Base-by-base conservation (phyloP, 2,888 invertebrate species). In the Amblyjoppa proteus region DNA sequence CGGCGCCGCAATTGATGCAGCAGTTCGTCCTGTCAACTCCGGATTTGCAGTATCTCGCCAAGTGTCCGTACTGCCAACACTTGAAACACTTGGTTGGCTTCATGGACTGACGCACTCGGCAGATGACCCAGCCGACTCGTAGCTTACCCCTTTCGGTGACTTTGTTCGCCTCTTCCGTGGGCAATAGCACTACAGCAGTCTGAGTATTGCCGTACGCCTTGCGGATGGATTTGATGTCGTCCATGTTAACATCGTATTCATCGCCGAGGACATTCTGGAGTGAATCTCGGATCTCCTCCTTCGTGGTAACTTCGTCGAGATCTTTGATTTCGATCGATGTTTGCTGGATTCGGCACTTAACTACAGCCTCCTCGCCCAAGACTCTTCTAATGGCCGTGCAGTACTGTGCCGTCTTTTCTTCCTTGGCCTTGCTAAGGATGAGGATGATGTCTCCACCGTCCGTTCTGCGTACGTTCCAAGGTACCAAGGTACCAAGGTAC, bases 311-410 rank as follows among this genome's bases (percentile, higher is more conserved):
- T 3, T 81, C 86, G 51, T 87, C 86, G 0, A 84, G 41, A 51
- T 88, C 87, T n/a, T 74, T 64, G 16, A 88, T 85, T 28, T 88
- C 87, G 28, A 88, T 9, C 2, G 6, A n/a, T 1, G 78, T 81
- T 25, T 87, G 64, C 2, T 78, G 87, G 5, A 45, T 69, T 58
- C 80, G 73, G 38, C 85, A 51, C 25, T 69, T 78, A 1, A 87
- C 85, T 11, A 38, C 49, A 0, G 87, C 86, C 0, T 85, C 76
- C 7, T 79, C 66, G 49, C 49, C 45, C 9, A 86, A 74, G 2
- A 51, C 13, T n/a, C 11, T 71, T 25, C 25, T 69, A 0, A 85
- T 82, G 0, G 69, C 11, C 68, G 68, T 69, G 11, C 64, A 64
- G 13, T 83, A 20, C 9, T 51, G 74, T n/a, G 71, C 31, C 41